Evolutionary conservation across 2,113 vertebrate species (phyloP), one percentile per base, ranked within the genome.

Genomic region (Dermatemys mawii): DNA sequence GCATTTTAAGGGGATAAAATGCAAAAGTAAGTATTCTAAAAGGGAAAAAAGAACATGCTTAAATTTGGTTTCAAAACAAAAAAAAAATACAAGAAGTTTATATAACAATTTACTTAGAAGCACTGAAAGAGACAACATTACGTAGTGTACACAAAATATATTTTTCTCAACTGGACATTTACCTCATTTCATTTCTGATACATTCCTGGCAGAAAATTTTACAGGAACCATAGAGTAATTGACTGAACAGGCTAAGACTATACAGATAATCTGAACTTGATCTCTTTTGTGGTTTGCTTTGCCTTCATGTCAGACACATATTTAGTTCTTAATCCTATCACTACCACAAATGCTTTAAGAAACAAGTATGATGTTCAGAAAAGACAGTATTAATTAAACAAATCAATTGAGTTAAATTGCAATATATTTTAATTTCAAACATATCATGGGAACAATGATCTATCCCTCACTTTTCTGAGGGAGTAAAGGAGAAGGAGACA

Each of bases 151-250:
- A 60, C 16, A 29, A 60, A 57, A 4, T 27, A 4, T 26, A n/a
- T 88, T 84, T 90, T 94, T 32, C 83, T 70, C 84, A 75, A 81
- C 21, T 78, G 92, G 85, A 94, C 16, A 90, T 75, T 95, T 91
- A 87, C 86, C 67, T 57, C 81, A 60, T 97, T 91, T 50, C 85
- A 78, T 88, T 94, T 87, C 87, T 81, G 83, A 81, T 54, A 94
- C 73, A 93, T 90, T 88, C 60, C 90, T 92, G 89, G 92, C 83
- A 91, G 41, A 92, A 94, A n/a, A 83, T 75, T 78, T 79, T 91
- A 21, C 67, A 88, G 67, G 38, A n/a, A 90, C 1, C 21, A 92
- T 93, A 94, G 88, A 81, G 90, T 51, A 84, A 46, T 84, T 86
- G 73, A 84, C 75, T 75, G 44, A 95, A 88, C 8, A 48, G 48